Conservation (phyloP, 2,888 invertebrate species). For the Tetranychus truncatus region DNA sequence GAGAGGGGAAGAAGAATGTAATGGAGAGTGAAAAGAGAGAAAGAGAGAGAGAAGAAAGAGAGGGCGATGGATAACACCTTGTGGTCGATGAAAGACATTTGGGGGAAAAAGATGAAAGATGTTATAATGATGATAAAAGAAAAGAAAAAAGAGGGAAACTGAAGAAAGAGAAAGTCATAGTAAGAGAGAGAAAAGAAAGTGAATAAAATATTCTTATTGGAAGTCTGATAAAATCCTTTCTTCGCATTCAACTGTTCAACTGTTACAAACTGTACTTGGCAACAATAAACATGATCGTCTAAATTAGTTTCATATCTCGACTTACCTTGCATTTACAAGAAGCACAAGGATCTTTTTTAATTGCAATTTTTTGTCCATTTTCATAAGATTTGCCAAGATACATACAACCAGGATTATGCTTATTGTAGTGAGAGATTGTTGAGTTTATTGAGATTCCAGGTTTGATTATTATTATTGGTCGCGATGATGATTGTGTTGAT, state of each 20-base stretch:
- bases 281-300: too few species aligned
- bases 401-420: slow-evolving; percentile 38
- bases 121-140: neutral
- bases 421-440: neutral
- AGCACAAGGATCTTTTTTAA: slow-evolving; percentile 47
- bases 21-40: neutral
- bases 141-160: neutral
- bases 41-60: too few species aligned
- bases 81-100: neutral
- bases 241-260: too few species aligned
- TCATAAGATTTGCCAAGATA: slow-evolving; percentile 43
- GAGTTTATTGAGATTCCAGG: neutral
- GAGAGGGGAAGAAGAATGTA: neutral
- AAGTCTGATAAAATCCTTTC: neutral
- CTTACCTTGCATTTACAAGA: slow-evolving; percentile 55
- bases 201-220: neutral
- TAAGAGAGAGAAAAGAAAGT: neutral
- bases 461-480: slow-evolving; percentile 26
- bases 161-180: neutral
- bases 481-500: slow-evolving; percentile 28
- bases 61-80: neutral
- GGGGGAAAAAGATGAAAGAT: neutral
- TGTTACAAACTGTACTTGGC: too few species aligned
- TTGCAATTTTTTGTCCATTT: slow-evolving; percentile 43
- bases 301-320: neutral